Evolutionary conservation across 2,888 invertebrate species (phyloP), one percentile per base, ranked within the genome.

Genomic region (Monopis laevigella): DNA sequence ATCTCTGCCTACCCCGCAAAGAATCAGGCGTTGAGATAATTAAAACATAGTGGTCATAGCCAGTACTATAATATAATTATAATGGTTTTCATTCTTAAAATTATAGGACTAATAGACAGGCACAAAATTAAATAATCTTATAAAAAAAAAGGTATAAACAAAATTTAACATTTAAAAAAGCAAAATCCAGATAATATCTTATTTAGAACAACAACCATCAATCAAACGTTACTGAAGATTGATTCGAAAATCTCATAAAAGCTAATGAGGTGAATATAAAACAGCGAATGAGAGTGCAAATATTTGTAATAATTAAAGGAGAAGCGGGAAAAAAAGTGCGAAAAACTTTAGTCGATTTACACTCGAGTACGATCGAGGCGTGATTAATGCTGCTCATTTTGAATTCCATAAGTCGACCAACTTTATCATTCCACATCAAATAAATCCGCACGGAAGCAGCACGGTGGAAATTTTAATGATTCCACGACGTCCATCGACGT

Each of bases 401-500:
- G 50, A 58, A 63, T 62, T 56, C 53, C 55, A 48, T 51, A 53
- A 49, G 53, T 53, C 48, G 50, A 46, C 48, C 53, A 56, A 64
- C 58, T 65, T 59, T 50, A 55, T 58, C 56, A 59, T 60, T 58
- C 52, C 48, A 55, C 59, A 58, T 65, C 59, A 63, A 69, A 69
- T 63, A 65, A 71, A 67, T 65, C 58, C 56, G 56, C 52, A 53
- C 50, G 54, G 56, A 53, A 36, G 55, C 55, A 46, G 51, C 52
- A 56, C 54, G 61, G 56, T 65, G 61, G 55, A 68, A 62, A 65
- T 71, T 75, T 74, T 77, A 77, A 75, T 73, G 73, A 69, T 65
- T 65, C 61, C 56, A 57, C 55, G 52, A 51, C 62, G 60, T 58
- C 61, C 61, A 63, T 61, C 62, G 61, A 8, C 34, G n/a, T 2